Evolutionary conservation across 2,888 invertebrate genomes (phyloP).

Genomic region (Andrena hattorfiana): DNA sequence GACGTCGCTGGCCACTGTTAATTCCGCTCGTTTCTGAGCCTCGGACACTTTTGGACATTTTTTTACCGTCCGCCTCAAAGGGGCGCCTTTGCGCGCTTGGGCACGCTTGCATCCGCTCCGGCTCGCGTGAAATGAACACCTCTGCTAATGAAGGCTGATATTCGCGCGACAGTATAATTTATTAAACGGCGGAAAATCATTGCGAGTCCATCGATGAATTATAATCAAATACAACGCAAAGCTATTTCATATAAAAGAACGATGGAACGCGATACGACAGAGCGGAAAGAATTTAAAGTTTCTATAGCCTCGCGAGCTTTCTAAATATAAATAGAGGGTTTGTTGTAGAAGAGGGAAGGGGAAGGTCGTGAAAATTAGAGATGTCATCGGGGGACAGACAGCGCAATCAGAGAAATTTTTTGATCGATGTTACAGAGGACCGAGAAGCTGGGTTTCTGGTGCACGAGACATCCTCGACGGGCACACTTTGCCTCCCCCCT

Average conservation of each 20-base stretch:
- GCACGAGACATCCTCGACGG: background rate
- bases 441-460: background rate
- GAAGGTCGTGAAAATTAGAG: no score
- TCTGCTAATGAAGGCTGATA: background rate
- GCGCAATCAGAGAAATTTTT: background rate
- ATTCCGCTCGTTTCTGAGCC: constrained; percentile 42
- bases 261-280: no score
- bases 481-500: constrained; percentile 28
- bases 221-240: no score
- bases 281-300: no score
- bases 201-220: background rate
- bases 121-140: background rate
- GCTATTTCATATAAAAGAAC: no score
- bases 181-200: background rate
- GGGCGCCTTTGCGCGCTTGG: background rate
- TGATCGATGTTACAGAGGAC: background rate
- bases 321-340: no score
- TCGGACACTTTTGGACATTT: constrained; percentile 39
- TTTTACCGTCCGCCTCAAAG: constrained; percentile 41
- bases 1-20: constrained; percentile 42
- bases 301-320: no score
- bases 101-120: background rate
- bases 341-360: no score
- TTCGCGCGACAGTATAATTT: background rate
- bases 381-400: background rate